Base-by-base conservation (phyloP, 1,140 invertebrate genomes). In the Drosophila parabipectinata region DNA sequence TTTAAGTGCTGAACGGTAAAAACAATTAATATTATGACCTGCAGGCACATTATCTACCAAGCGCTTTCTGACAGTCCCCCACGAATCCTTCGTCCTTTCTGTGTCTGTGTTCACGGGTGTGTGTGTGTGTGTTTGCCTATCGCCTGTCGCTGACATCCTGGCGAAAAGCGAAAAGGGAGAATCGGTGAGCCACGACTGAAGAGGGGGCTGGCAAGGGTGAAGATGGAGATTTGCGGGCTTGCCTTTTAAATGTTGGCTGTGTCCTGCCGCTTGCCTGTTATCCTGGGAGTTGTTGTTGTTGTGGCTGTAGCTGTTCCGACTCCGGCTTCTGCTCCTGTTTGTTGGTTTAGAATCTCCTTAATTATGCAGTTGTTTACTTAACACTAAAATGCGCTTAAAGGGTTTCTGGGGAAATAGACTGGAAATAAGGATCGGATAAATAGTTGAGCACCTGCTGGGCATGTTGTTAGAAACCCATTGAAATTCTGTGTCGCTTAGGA, bases 21-120 rank as follows among this genome's bases (percentile, higher is more conserved):
- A 87, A 87, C 83, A 87, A 87, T 87, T 87, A 87, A 87, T 72
- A 87, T 87, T 87, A 88, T 77, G 79, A 87, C 83, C 82, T 88
- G 75, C 71, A 87, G 82, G 82, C 82, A 88, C 75, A 87, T 87
- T 87, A 88, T 87, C 57, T 73, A 51, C 64, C 54, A 58, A 57
- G 26, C 55, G 37, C 54, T 18, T 34, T 45, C 28, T 14, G 45
- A 24, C 34, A 14, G 12, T n/a, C 14, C 51, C 41, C 34, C 28
- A 14, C 58, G 55, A 52, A 39, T 51, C 44, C 45, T 45, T 15
- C 24, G 60, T 58, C 64, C 64, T 44, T 32, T 44, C 15, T 28
- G 52, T 45, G 37, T 50, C 41, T 54, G 21, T 48, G 18, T 18
- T 44, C 9, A 21, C 6, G 39, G 12, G 39, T 50, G n/a, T 48